Base-by-base conservation (phyloP, 1,140 invertebrate genomes). In the Micrasema longulum region DNA sequence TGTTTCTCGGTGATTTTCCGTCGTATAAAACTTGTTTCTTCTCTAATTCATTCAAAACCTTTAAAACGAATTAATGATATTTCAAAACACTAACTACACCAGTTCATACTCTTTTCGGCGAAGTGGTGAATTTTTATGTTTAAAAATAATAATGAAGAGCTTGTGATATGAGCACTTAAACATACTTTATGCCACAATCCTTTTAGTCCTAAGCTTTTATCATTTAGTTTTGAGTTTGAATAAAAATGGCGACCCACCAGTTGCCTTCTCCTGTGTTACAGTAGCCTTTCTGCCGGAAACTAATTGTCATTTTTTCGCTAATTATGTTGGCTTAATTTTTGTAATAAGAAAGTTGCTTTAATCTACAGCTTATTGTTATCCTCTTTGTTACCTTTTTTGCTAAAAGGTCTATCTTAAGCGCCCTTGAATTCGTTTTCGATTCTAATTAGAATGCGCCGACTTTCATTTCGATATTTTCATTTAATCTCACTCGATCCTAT, bases 291-390 rank as follows among this genome's bases (percentile, higher is more conserved):
- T 64, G 18, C 16, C 7, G 14, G 41, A 20, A 26, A 47, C 57
- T 73, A 69, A 73, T 73, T 69, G 66, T 45, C 50, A 55, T 69
- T 69, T 69, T 73, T 22, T n/a, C 60, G 23, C 16, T 73, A 69
- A 73, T 73, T 73, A 65, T 66, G 50, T 43, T 38, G 41, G 52
- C 38, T 50, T 68, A 55, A 43, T 68, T 55, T 68, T 31, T 43
- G 18, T 45, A 55, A 57, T 57, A 52, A 66, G 64, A 52, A 66
- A 35, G 26, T 47, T 52, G 16, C 64, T 66, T 52, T 64, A 64
- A 64, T 64, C 60, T 64, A 18, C 60, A 26, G 38, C 60, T 64
- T 64, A 64, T 64, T 64, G 60, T 64, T 64, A 47, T 23, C 45
- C 60, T 47, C 60, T 45, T 47, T 45, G 43, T 64, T 64, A 60